Base-by-base conservation (phyloP, 2,113 vertebrate species). In the Cyprinodon brontotheroides region DNA sequence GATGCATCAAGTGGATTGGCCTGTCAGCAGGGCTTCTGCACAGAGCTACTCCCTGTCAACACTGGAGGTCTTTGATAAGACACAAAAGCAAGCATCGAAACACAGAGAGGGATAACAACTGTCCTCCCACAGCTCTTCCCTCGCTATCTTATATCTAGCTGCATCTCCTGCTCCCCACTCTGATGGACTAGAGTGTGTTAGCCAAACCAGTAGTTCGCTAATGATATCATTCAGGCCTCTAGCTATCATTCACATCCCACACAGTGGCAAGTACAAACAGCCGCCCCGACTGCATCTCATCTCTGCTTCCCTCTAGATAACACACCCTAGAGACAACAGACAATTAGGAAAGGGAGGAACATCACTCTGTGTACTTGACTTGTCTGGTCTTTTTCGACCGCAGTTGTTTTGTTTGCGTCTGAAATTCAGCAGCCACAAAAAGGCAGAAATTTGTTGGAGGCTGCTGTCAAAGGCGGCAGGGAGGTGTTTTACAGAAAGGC, bases 321-420 rank as follows among this genome's bases (percentile, higher is more conserved):
- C 78, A 77, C 76, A 87, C 81, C 85, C 80, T 68, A 72, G 87
- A 92, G 89, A 88, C 80, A 77, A 76, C 80, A 92, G 89, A 86
- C 89, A 93, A 93, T 93, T 92, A 93, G 82, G 80, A 75, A 50
- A 78, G 87, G 79, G 82, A 87, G 73, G 68, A 89, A 72, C 83
- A 82, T 71, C 48, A 61, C 77, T 83, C 71, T 47, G 20, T 74
- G 77, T 61, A 73, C 80, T 80, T 84, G 79, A 80, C 84, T 86
- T 50, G 79, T 65, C 72, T 84, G 40, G 69, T 70, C 68, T 89
- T 79, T 29, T 83, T 40, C 47, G 69, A 70, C 70, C 81, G 57
- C 59, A 68, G 62, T 43, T 84, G 83, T 78, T 89, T 88, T 81
- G 71, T 85, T 83, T 81, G 45, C 11, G 63, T 81, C 82, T 74